A percentile compares a stretch with the other conserved stretches of the same genome.
These are phyloP conservation scores for Dendroctonus valens DNA, from an alignment of 1,140 invertebrate genomes.

Conservation along the genomic window DNA sequence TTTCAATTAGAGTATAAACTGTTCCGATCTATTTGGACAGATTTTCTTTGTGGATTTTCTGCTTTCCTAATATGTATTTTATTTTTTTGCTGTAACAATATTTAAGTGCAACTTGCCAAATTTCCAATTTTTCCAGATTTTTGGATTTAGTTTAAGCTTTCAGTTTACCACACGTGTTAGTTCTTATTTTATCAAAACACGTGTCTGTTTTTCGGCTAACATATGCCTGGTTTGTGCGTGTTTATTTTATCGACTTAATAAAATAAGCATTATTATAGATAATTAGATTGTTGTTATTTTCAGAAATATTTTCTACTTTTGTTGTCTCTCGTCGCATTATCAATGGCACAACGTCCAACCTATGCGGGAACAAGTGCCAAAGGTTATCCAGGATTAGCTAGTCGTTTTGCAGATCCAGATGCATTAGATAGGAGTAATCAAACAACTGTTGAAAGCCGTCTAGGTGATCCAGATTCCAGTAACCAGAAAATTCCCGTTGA, in stretches of 20 bases:
- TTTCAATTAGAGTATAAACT: too few species aligned
- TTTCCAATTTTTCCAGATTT: too few species aligned
- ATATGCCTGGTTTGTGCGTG: not conserved
- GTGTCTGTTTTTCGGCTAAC: not conserved
- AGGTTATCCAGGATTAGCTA: constrained; percentile 42
- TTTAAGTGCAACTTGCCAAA: too few species aligned
- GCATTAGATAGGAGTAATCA: constrained; percentile 21
- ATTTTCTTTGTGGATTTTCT: too few species aligned
- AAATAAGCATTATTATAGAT: not conserved
- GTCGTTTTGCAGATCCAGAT: constrained; percentile 38
- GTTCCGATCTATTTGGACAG: too few species aligned
- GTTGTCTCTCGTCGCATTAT: constrained; percentile 20
- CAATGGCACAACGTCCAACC: constrained; percentile 41
- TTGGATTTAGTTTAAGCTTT: too few species aligned
- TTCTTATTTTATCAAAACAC: not conserved
- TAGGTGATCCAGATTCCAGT: constrained; percentile 18
- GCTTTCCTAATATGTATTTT: too few species aligned
- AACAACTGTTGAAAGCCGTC: constrained; percentile 33
- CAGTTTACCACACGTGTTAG: not conserved
- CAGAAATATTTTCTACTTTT: constrained; percentile 31
- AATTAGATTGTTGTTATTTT: constrained; percentile 7
- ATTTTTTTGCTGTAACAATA: too few species aligned
- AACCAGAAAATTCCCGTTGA: constrained; percentile 39
- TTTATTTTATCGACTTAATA: too few species aligned
- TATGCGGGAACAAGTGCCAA: constrained; percentile 44